Conservation (phyloP, 2,797 vertebrate species). For the Liasis olivaceus region DNA sequence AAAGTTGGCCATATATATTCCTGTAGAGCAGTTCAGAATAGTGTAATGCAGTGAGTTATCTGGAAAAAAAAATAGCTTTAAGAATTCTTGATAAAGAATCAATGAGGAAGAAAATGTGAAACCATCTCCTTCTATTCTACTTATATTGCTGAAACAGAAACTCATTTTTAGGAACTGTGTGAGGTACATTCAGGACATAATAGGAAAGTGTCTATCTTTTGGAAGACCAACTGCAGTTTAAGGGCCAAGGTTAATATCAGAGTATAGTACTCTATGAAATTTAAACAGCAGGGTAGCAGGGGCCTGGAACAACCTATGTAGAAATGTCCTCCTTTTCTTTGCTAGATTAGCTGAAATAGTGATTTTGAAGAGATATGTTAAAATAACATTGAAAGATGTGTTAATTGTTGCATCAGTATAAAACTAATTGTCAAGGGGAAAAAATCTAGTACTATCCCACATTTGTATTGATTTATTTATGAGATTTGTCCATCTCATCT, state of each 20-base stretch:
- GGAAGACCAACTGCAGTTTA: constrained; percentile 54
- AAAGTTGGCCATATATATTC: not conserved
- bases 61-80: no score
- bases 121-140: constrained; percentile 39
- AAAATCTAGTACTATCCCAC: not conserved
- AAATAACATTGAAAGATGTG: constrained; percentile 33
- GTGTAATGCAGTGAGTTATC: not conserved
- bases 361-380: constrained; percentile 26
- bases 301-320: constrained; percentile 23
- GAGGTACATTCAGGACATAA: constrained; percentile 51
- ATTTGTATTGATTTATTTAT: not conserved
- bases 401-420: not conserved
- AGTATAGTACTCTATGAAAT: constrained; percentile 54
- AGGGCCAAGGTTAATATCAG: constrained; percentile 65
- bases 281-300: constrained; percentile 54
- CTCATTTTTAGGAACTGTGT: constrained; percentile 48
- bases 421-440: not conserved
- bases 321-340: constrained; percentile 28
- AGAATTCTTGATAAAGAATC: not conserved
- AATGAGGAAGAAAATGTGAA: not conserved
- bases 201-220: constrained; percentile 56
- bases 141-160: constrained; percentile 41
- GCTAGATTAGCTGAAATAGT: constrained; percentile 50
- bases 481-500: not conserved
- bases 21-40: not conserved